phyloP scores from a whole-genome alignment of 1,140 invertebrate genomes.

The Nasonia longicornis region DNA sequence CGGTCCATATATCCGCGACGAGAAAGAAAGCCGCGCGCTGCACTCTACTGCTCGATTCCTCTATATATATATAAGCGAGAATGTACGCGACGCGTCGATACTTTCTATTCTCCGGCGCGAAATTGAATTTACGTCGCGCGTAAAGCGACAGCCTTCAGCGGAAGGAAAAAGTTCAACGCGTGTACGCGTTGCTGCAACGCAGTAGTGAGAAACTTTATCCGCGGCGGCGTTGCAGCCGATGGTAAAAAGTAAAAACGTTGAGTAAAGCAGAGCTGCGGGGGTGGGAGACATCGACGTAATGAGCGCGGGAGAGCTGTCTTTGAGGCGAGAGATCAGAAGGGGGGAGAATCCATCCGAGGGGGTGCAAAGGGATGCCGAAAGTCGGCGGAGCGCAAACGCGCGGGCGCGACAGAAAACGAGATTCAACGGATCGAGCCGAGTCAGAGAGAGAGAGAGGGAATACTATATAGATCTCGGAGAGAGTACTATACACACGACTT shows the following conservation, averaged over 20 bases:
- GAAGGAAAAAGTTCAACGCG: not conserved
- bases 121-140: slow-evolving; percentile 24
- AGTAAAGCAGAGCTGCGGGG: not conserved
- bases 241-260: not conserved
- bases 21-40: too few relatives aligned
- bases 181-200: not conserved
- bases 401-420: slow-evolving; percentile 7
- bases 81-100: not conserved
- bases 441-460: not conserved
- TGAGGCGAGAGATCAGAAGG: not conserved
- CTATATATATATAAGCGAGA: not conserved
- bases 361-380: slow-evolving; percentile 2
- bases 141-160: not conserved
- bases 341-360: not conserved
- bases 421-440: slow-evolving; percentile 16
- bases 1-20: too few relatives aligned
- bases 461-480: too few relatives aligned
- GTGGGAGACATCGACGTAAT: slow-evolving; percentile 6
- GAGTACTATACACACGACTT: slow-evolving; percentile 23
- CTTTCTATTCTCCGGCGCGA: slow-evolving; percentile 28
- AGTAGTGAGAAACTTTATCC: not conserved
- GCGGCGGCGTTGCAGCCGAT: too few relatives aligned
- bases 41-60: too few relatives aligned
- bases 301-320: not conserved
- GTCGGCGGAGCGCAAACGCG: not conserved